phyloP scores from a whole-genome alignment of 2,888 invertebrate species.

The Chaetogeoica ovagalla region DNA sequence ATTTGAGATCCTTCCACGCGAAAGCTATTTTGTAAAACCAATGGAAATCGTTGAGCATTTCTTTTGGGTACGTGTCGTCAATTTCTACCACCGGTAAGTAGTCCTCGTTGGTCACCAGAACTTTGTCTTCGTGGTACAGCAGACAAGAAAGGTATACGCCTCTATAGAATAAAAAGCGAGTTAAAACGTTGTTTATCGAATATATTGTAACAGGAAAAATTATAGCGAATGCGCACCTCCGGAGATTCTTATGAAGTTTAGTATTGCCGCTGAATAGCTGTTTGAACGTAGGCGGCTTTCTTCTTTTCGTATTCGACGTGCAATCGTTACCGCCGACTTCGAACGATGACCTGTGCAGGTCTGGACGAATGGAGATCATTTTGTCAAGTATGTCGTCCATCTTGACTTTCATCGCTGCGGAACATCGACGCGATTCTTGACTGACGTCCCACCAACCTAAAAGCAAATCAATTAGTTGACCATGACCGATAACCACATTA shows the following conservation, averaged over 20 bases:
- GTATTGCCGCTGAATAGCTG: conserved; percentile 94
- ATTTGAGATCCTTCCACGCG: conserved; percentile 95
- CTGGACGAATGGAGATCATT: conserved; percentile 67
- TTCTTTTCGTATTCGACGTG: conserved; percentile 67
- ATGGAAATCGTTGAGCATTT: conserved; percentile 89
- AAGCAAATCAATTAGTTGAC: too few species aligned
- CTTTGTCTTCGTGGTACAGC: conserved; percentile 92
- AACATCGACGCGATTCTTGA: conserved; percentile 63
- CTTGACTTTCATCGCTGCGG: conserved; percentile 70
- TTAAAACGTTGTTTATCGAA: too few species aligned
- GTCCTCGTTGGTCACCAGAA: conserved; percentile 95
- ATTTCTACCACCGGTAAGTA: conserved; percentile 95
- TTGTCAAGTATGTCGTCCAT: conserved; percentile 76
- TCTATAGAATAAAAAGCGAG: too few species aligned
- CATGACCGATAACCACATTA: too few species aligned
- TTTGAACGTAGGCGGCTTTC: conserved; percentile 85
- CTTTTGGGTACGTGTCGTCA: conserved; percentile 91
- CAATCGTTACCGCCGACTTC: conserved; percentile 59
- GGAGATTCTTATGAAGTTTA: conserved; percentile 92
- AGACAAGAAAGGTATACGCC: conserved; percentile 93
- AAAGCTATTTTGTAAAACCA: conserved; percentile 97
- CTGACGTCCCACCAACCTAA: conserved; percentile 83
- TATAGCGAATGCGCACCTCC: conserved; percentile 65
- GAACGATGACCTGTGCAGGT: conserved; percentile 62
- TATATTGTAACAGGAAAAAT: conserved; percentile 30